Evolutionary conservation across 2,797 vertebrate genomes (phyloP).

Genomic region (Sphenopsis melanotis): DNA sequence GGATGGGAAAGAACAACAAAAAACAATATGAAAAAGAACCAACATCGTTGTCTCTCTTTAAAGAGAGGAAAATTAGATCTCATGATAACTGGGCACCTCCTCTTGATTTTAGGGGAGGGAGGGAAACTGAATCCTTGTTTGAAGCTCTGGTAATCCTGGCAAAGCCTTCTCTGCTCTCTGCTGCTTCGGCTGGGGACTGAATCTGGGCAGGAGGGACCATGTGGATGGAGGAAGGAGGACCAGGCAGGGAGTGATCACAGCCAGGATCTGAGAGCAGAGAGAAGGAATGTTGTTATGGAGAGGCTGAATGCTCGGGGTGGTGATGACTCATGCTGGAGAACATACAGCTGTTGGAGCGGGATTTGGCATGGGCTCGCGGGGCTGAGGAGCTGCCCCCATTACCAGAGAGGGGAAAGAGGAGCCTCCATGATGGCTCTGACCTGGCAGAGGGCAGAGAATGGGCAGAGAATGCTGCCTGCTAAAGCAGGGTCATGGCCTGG

Average conservation of each 20-base stretch:
- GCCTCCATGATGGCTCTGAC: accelerated
- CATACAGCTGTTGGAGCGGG: slow-evolving; percentile 23
- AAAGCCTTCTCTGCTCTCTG: not conserved
- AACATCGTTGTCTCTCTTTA: not conserved
- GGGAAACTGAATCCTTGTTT: not conserved
- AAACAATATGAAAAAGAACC: accelerated
- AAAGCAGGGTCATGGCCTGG: accelerated
- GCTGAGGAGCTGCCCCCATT: not conserved
- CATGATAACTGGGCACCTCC: not conserved
- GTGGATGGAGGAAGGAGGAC: slow-evolving; percentile 14
- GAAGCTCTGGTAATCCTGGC: not conserved
- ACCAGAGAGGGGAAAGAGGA: not conserved
- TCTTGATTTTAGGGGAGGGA: not conserved
- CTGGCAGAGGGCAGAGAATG: not conserved
- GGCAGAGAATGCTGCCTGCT: not conserved
- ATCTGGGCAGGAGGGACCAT: not conserved
- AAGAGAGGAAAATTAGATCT: not conserved
- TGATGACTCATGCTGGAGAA: slow-evolving; percentile 52
- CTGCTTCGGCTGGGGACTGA: not conserved
- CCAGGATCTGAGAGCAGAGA: slow-evolving; percentile 62
- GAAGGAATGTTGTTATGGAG: slow-evolving; percentile 64
- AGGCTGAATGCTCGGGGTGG: slow-evolving; percentile 22
- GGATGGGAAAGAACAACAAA: not conserved
- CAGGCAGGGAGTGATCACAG: not conserved
- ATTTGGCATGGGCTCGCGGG: not conserved